Evolutionary conservation across 2,113 vertebrate genomes (phyloP).

Genomic region (Myiagra hebetior): DNA sequence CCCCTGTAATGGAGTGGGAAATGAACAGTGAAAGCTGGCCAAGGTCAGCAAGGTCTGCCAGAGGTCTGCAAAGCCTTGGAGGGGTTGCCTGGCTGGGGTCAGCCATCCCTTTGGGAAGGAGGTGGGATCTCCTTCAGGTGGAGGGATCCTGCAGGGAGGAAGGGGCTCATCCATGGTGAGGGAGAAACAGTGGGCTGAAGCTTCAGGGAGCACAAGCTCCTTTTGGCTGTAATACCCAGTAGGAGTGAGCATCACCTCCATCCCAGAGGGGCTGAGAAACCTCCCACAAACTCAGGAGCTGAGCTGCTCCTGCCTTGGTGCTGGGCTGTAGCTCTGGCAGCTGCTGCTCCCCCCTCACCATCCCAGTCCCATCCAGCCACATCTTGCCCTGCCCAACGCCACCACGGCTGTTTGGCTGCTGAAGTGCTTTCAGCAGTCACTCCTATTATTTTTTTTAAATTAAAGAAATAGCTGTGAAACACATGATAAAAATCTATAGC

Average conservation of each 20-base stretch:
- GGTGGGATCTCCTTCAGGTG: rapidly evolving
- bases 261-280: not conserved
- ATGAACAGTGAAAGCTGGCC: not conserved
- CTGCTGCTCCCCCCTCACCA: rapidly evolving
- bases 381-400: rapidly evolving
- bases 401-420: not conserved
- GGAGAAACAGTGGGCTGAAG: not conserved
- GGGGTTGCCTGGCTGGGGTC: not conserved
- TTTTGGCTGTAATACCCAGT: not conserved
- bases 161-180: rapidly evolving
- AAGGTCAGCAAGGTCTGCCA: not conserved
- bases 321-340: not conserved
- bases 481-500: conserved; percentile 27
- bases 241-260: not conserved
- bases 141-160: not conserved
- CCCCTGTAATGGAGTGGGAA: rapidly evolving
- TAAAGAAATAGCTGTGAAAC: conserved; percentile 37
- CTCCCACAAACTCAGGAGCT: not conserved
- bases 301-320: not conserved
- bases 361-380: not conserved
- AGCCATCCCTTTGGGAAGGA: not conserved
- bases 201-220: not conserved
- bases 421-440: not conserved
- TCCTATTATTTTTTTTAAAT: not conserved
- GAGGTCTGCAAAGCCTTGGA: not conserved